Base-by-base conservation (phyloP, 1,140 invertebrate genomes). In the Oryctes rhinoceros region DNA sequence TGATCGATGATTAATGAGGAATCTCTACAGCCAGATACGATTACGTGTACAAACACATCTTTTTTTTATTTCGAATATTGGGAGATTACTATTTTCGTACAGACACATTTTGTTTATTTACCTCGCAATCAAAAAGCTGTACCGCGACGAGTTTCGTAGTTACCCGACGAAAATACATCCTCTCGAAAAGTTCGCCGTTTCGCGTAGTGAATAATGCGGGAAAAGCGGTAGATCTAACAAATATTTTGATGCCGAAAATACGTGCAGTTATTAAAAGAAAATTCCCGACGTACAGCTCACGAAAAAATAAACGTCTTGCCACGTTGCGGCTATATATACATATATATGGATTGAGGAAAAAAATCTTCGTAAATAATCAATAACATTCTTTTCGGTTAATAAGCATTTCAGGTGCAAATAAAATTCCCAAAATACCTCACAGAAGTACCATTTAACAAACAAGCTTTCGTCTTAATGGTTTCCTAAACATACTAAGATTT, bases 381-480 rank as follows among this genome's bases (percentile, higher is more conserved):
- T 59, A 59, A 59, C 53, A 59, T 59, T 59, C 53, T 18, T 59
- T 59, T 59, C 53, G 18, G 53, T 59, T 59, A 59, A 59, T 59
- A 18, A 59, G 53, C n/a, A 59, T 59, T 59, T 59, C 53, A n/a
- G 53, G 18, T 59, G 53, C 53, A 59, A 59, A 18, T 59, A 59
- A 18, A 18, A 59, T 59, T 59, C 18, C 18, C 18, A 18, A 59
- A 59, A 59, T 59, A 59, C 53, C 53, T 59, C 53, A 18, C n/a
- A 18, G 53, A 59, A 59, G 15, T 59, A 59, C 53, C 53, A 59
- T 59, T 18, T n/a, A 59, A 59, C 18, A 59, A 59, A 59, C 18
- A 59, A 59, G 18, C 53, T n/a, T 59, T 59, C 53, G 53, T 18
- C 18, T 59, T 59, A 59, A 59, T 18, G 5, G 53, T 59, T 44